Evolutionary conservation across 2,888 invertebrate species (phyloP), one percentile per base, ranked within the genome.

Genomic region (Mesochorus sp.): DNA sequence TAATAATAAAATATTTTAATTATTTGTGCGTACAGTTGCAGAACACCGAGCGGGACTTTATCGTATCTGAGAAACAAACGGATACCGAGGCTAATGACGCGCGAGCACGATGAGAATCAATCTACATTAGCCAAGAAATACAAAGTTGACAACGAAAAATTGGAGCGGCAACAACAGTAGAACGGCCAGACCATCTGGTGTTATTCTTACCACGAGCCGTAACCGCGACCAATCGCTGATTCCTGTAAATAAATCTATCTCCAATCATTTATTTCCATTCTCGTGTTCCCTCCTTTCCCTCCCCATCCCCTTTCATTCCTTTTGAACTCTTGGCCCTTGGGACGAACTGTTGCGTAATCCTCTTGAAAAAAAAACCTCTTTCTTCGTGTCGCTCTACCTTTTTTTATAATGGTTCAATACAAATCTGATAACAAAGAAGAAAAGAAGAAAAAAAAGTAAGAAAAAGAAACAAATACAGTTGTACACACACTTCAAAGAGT

Each of bases 171-270:
- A 10, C 26, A 39, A 51, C 21, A 53, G 31, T 47, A 21, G 21
- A 19, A 28, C 51, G 17, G 6, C 12, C 4, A 24, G 49, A n/a
- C 55, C 75, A 24, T 21, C 8, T 5, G 24, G 57, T 14, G 39
- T 24, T 21, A 17, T 57, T 8, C 8, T 47, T 24, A 5, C 55
- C 3, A 78, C n/a, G 64, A 64, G 6, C 44, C 57, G 51, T 62
- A 0, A 51, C 17, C 57, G 55, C 77, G 62, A 74, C 59, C 39
- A 64, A 64, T n/a, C 70, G 70, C 73, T 81, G 88, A 90, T 86
- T 87, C 89, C 84, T 91, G 90, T 91, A 91, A 90, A 91, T 91
- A 90, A 90, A 89, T 84, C 83, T 85, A 74, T 66, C 61, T 37
- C 55, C 71, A 34, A 73, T 34, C 51, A 28, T 64, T 53, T 8